Base-by-base conservation (phyloP, 1,140 invertebrate genomes). In the Drosophila repletoides region DNA sequence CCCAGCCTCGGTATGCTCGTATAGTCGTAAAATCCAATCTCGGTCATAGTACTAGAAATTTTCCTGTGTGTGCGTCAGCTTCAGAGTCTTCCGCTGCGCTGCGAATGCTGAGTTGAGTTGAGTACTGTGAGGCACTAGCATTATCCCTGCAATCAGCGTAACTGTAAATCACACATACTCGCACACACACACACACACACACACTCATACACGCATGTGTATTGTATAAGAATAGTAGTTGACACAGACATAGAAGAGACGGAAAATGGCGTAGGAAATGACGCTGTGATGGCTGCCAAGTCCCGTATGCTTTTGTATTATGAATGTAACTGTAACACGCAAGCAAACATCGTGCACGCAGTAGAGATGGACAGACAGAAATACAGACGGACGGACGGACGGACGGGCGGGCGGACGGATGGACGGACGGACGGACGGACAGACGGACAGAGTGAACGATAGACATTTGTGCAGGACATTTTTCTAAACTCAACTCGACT, bases 81-180 rank as follows among this genome's bases (percentile, higher is more conserved):
- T 46, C 15, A 41, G 34, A 45, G 51, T 65, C 71, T 65, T 81
- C 73, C 64, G 46, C 24, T 17, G n/a, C n/a, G n/a, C 45, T 46
- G 22, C 9, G 45, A 5, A 33, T 14, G 41, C 29, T 38, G 17
- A 72, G 69, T 56, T 33, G 46, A 73, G 45, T 14, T 5, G n/a
- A n/a, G n/a, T n/a, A n/a, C n/a, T n/a, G n/a, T n/a, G n/a, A n/a
- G 7, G 48, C 43, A 22, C 34, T 76, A 31, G 75, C 61, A 84
- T 86, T 86, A 86, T 84, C 80, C 80, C 66, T 58, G 80, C 80
- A 84, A 84, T 86, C 80, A 84, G 81, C 68, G 80, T 58, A 80
- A 76, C 81, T 68, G 81, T 84, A 87, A 84, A 86, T 84, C 80
- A 72, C 61, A 86, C 74, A 74, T 56, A 81, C 68, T 55, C 22